Conservation (phyloP, 2,797 vertebrate species). For the Microhierax caerulescens region DNA sequence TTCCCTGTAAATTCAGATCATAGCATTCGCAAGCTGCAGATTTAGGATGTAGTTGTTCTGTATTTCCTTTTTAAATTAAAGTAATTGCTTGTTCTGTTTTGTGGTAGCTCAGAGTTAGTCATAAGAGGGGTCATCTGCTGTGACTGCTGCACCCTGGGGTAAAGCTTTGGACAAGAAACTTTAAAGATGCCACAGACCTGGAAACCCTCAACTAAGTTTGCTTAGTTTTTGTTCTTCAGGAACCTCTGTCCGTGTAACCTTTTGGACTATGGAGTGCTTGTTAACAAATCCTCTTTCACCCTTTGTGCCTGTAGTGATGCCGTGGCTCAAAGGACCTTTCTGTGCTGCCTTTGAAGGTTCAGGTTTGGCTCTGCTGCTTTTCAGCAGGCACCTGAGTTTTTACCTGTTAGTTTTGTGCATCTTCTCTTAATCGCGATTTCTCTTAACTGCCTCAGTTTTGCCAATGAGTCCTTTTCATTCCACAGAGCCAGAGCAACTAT, state of each 20-base stretch:
- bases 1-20: neutral
- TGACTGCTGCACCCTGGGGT: neutral
- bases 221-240: neutral
- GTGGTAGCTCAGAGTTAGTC: neutral
- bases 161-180: neutral
- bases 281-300: neutral
- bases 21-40: neutral
- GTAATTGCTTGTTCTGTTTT: neutral
- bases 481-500: constrained; percentile 54
- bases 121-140: neutral
- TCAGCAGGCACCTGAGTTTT: neutral
- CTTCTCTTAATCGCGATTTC: neutral
- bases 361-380: neutral
- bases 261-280: neutral
- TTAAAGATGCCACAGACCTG: neutral
- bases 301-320: neutral
- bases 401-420: neutral
- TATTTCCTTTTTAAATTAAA: neutral
- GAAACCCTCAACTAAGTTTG: neutral
- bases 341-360: neutral
- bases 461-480: constrained; percentile 53
- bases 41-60: neutral
- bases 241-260: neutral
- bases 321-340: neutral
- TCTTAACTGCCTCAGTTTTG: constrained; percentile 49